Conservation (phyloP, 2,888 invertebrate genomes). For the Conus canariensis region DNA sequence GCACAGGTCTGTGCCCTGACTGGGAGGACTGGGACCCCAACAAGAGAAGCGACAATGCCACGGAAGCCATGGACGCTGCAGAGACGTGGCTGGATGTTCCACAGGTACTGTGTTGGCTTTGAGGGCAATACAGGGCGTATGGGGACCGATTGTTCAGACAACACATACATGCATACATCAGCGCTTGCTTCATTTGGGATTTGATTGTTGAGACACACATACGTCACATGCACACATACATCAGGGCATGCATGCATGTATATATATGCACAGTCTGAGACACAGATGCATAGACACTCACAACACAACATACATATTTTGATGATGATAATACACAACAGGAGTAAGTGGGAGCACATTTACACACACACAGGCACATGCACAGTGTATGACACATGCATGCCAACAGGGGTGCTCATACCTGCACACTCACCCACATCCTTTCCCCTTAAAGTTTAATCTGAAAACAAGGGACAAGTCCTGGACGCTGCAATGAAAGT, state of each 20-base stretch:
- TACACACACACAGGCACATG: not conserved
- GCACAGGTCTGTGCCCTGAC: constrained; percentile 87
- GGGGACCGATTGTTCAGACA: not conserved
- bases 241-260: no score
- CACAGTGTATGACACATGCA: not conserved
- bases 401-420: not conserved
- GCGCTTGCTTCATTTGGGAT: no score
- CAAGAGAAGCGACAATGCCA: constrained; percentile 91
- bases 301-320: no score
- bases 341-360: not conserved
- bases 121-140: not conserved
- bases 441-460: no score
- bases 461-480: no score
- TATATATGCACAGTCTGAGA: no score
- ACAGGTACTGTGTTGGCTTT: constrained; percentile 81
- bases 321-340: no score
- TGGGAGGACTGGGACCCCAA: constrained; percentile 93
- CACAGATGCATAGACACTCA: no score
- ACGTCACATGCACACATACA: no score
- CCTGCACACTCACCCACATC: not conserved
- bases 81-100: constrained; percentile 94
- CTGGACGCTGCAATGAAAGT: no score
- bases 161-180: not conserved
- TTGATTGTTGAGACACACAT: not conserved
- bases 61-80: constrained; percentile 93